These are phyloP conservation scores for Stenoptilia bipunctidactyla DNA, from an alignment of 2,888 invertebrate species.

Conservation along the genomic window DNA sequence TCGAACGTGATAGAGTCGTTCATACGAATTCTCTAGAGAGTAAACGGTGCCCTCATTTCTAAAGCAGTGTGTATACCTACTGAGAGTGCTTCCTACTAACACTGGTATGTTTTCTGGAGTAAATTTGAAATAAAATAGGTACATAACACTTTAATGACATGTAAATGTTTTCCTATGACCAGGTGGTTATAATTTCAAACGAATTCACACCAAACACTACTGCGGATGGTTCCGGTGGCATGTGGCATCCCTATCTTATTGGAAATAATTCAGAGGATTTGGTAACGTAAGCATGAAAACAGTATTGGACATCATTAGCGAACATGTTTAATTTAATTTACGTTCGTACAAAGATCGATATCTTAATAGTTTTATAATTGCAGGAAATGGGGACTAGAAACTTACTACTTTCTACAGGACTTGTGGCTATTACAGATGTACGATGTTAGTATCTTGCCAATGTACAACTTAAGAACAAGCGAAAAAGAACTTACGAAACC, in stretches of 20 bases:
- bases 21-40: too few relatives aligned
- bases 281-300: constrained; percentile 70
- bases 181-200: constrained; percentile 77
- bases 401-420: constrained; percentile 69
- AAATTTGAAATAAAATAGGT: too few relatives aligned
- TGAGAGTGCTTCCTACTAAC: too few relatives aligned
- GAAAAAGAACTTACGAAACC: constrained; percentile 12
- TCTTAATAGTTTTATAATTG: constrained; percentile 18
- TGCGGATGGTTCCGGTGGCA: constrained; percentile 82
- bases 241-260: constrained; percentile 79
- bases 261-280: constrained; percentile 65
- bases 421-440: constrained; percentile 71
- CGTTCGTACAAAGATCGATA: too few relatives aligned
- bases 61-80: too few relatives aligned
- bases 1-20: too few relatives aligned
- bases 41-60: too few relatives aligned
- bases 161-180: too few relatives aligned
- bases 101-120: too few relatives aligned
- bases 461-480: constrained; percentile 25
- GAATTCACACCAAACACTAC: constrained; percentile 80
- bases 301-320: too few relatives aligned
- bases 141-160: too few relatives aligned
- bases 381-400: constrained; percentile 76
- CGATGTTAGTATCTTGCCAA: constrained; percentile 33
- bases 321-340: too few relatives aligned